Evolutionary conservation across 1,140 invertebrate genomes (phyloP).

Genomic region (Drosophila leontia): DNA sequence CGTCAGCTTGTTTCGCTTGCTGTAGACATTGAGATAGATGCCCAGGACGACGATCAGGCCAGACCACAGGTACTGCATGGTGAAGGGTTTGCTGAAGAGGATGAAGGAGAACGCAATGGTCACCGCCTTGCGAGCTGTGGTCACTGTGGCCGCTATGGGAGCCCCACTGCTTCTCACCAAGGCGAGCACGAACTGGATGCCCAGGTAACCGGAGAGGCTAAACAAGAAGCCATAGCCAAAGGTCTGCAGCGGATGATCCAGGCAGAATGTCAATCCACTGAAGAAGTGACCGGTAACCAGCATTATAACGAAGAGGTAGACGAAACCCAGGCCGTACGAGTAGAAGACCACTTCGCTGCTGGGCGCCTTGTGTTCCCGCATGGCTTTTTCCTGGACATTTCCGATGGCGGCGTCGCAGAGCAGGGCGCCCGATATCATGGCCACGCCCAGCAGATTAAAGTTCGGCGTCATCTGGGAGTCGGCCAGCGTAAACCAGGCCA

Average conservation of each 20-base stretch:
- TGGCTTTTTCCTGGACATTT: slow-evolving; percentile 97
- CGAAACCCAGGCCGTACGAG: slow-evolving; percentile 95
- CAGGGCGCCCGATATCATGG: slow-evolving; percentile 94
- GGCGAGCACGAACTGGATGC: slow-evolving; percentile 95
- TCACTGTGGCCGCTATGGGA: slow-evolving; percentile 95
- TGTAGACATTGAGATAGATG: slow-evolving; percentile 96
- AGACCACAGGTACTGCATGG: slow-evolving; percentile 96
- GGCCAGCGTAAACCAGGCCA: slow-evolving; percentile 96
- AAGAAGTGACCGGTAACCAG: slow-evolving; percentile 90
- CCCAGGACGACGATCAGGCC: slow-evolving; percentile 94
- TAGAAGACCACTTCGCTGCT: slow-evolving; percentile 97
- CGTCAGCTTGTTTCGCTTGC: slow-evolving; percentile 88
- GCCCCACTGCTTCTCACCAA: slow-evolving; percentile 95
- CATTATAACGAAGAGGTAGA: slow-evolving; percentile 93
- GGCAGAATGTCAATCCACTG: slow-evolving; percentile 91
- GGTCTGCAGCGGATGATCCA: slow-evolving; percentile 90
- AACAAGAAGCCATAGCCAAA: slow-evolving; percentile 95
- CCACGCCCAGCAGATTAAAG: slow-evolving; percentile 93
- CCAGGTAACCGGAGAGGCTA: slow-evolving; percentile 95
- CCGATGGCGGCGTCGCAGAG: slow-evolving; percentile 97
- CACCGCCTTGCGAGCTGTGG: slow-evolving; percentile 94
- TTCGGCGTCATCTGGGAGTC: slow-evolving; percentile 95
- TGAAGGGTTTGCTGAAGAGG: slow-evolving; percentile 97
- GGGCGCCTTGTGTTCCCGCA: slow-evolving; percentile 92
- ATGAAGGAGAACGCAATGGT: slow-evolving; percentile 97